Base-by-base conservation (phyloP, 2,113 vertebrate genomes). In the Passer domesticus region DNA sequence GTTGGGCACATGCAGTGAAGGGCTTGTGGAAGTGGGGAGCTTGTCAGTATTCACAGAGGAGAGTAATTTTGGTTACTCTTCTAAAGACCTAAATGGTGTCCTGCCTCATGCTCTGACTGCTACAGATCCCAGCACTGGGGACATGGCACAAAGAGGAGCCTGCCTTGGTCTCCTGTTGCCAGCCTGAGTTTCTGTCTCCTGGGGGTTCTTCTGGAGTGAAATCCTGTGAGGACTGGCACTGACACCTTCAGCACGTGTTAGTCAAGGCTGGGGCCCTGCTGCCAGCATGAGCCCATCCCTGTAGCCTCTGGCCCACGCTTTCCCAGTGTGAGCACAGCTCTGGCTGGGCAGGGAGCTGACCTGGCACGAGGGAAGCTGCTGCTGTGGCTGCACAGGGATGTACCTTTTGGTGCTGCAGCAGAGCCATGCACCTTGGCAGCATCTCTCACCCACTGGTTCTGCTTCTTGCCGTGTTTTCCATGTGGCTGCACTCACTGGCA, bases 391-490 rank as follows among this genome's bases (percentile, higher is more conserved):
- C 30, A 3, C 3, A 1, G 35, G 44, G 24, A 27, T 3, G 10
- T 55, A 11, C 6, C 31, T 62, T 70, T 52, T 5, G 3, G 37
- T 30, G 37, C 30, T 67, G 47, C 10, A 56, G 50, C 49, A 60
- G 75, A 82, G 49, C 53, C 2, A 12, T 1, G 0, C 2, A 3
- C 2, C 3, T 15, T 52, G 56, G 56, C 64, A 35, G 22, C 0
- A 1, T 47, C 14, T 63, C 66, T 41, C 0, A 30, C 10, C 21
- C 1, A 0, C 33, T 35, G 74, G 9, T 18, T 62, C 69, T 87
- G 33, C 47, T 5, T n/a, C 39, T 87, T 41, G 63, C 5, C 0
- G 0, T 11, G 44, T 9, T 59, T 67, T 22, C 64, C 18, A 4
- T 17, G 27, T 10, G 33, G 11, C 18, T 76, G 52, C 43, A 9